Conservation (phyloP, 2,888 invertebrate genomes). For the Julus scanicus region DNA sequence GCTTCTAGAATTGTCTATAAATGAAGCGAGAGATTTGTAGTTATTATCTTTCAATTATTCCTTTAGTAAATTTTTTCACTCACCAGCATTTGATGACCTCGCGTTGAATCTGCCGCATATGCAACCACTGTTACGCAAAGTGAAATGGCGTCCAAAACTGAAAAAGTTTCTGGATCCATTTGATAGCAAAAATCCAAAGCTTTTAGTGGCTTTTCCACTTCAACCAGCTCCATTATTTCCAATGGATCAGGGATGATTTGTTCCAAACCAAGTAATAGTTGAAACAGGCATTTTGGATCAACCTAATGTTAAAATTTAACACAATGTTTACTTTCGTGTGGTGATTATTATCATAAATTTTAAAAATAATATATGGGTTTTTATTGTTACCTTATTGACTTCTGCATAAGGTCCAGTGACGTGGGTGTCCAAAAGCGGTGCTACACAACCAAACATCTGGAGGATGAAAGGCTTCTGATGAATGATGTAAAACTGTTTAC, state of each 20-base stretch:
- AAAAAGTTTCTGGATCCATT: conserved; percentile 97
- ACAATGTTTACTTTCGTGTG: neutral
- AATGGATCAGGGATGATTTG: conserved; percentile 94
- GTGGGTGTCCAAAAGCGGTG: conserved; percentile 93
- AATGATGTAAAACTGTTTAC: conserved; percentile 97
- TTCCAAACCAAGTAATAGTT: conserved; percentile 83
- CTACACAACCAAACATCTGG: conserved; percentile 99
- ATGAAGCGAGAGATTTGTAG: conserved; percentile 51
- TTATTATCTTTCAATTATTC: neutral
- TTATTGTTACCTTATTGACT: conserved; percentile 80
- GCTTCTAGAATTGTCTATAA: conserved; percentile 93
- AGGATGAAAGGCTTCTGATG: conserved; percentile 98
- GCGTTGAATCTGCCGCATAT: conserved; percentile 92
- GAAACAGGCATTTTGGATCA: conserved; percentile 90
- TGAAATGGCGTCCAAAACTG: conserved; percentile 96
- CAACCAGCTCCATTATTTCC: conserved; percentile 75
- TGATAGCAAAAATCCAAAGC: conserved; percentile 99
- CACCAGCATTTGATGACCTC: conserved; percentile 74
- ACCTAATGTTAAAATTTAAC: conserved; percentile 70
- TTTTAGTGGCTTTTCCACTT: conserved; percentile 77
- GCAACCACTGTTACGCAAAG: conserved; percentile 99
- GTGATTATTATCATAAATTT: neutral
- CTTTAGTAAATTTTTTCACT: conserved; percentile 63
- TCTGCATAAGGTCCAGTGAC: conserved; percentile 81
- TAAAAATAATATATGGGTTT: neutral